Percentiles rank a stretch among this genome's conserved stretches.
These are phyloP conservation scores for Agonopterix subpropinquella DNA, from an alignment of 2,888 invertebrate genomes.

Conservation along the genomic window DNA sequence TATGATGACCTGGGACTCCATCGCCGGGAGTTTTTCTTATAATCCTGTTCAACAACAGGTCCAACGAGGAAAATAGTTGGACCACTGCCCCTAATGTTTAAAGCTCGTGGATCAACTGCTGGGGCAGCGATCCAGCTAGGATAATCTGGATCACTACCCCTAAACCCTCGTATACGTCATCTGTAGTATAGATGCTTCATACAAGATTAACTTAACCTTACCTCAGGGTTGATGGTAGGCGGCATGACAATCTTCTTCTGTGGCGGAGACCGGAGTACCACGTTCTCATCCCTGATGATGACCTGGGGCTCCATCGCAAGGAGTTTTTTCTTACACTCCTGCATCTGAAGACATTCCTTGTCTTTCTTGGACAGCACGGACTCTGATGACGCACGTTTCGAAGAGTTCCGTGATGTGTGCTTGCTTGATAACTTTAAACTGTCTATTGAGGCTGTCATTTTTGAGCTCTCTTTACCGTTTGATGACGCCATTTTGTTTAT, in stretches of 20 bases:
- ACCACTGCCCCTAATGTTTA: no score
- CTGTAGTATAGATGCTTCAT: no score
- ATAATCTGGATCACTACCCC: no score
- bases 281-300: constrained; percentile 67
- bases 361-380: constrained; percentile 66
- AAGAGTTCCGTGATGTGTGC: constrained; percentile 52
- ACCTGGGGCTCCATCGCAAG: constrained; percentile 67
- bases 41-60: no score
- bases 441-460: constrained; percentile 64
- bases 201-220: constrained; percentile 20
- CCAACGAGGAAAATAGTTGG: no score
- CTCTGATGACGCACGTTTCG: constrained; percentile 68
- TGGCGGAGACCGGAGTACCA: constrained; percentile 61
- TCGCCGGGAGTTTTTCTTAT: constrained; percentile 29
- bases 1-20: constrained; percentile 68
- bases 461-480: constrained; percentile 58
- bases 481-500: constrained; percentile 55
- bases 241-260: constrained; percentile 72
- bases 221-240: constrained; percentile 63
- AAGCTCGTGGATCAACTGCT: no score
- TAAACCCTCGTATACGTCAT: no score
- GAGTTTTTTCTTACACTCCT: constrained; percentile 68
- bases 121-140: no score
- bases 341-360: constrained; percentile 64
- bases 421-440: constrained; percentile 67